phyloP scores from a whole-genome alignment of 2,797 vertebrate species.

The Chiloscyllium punctatum region DNA sequence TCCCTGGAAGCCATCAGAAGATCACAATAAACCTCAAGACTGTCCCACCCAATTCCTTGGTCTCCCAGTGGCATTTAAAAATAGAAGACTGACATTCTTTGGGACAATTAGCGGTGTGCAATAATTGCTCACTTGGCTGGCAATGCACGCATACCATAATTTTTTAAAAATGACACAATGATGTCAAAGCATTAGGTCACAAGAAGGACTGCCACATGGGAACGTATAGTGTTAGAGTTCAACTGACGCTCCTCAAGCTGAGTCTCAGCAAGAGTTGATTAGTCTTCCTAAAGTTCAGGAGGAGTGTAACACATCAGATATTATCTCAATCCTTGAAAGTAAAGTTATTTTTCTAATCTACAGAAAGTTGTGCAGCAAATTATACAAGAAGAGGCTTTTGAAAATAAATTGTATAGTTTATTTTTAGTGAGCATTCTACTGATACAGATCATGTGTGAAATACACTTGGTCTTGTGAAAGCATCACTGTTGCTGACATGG shows the following conservation, averaged over 20 bases:
- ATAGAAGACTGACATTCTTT: background rate
- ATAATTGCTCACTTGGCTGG: background rate
- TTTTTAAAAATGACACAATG: background rate
- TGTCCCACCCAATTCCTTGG: background rate
- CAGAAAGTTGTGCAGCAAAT: background rate
- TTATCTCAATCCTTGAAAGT: background rate
- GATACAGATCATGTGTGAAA: background rate
- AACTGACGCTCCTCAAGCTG: background rate
- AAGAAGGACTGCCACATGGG: background rate
- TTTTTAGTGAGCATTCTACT: background rate
- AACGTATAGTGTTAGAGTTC: background rate
- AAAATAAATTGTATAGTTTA: conserved; percentile 16
- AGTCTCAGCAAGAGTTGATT: background rate
- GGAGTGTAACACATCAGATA: background rate
- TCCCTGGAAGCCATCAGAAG: background rate
- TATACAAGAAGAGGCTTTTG: background rate
- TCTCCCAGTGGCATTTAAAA: background rate
- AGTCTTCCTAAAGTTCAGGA: background rate
- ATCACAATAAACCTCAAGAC: too few species aligned
- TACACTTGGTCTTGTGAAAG: background rate
- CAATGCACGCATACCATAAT: too few species aligned
- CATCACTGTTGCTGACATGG: background rate
- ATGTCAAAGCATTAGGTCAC: background rate
- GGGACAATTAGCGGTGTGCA: background rate
- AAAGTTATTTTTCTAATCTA: background rate